Evolutionary conservation across 1,140 invertebrate genomes (phyloP).

Genomic region (Meteorus sp.): DNA sequence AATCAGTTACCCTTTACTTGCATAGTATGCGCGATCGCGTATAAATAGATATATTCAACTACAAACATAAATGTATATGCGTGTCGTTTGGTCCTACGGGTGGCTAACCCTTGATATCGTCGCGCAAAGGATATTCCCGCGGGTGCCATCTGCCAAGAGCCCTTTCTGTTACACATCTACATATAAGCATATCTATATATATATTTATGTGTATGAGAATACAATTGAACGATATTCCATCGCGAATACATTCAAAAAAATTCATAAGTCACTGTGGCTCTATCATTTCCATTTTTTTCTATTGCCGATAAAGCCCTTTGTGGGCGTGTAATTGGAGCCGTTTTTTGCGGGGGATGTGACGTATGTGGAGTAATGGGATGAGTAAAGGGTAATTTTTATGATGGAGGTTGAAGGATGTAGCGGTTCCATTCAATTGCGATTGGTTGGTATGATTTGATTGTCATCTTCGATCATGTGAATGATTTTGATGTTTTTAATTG

Average conservation of each 20-base stretch:
- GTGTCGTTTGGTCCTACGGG: conserved; percentile 6
- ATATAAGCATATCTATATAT: no score
- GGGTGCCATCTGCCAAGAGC: conserved; percentile 51
- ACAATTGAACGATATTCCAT: no score
- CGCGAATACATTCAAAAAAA: conserved; percentile 39
- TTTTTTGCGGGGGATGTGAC: background rate
- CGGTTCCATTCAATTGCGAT: no score
- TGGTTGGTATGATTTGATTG: no score
- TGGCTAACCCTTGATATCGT: conserved; percentile 50
- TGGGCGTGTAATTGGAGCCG: background rate
- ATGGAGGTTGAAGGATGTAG: no score
- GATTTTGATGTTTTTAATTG: no score
- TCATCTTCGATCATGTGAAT: no score
- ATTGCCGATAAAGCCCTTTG: background rate
- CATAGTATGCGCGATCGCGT: conserved; percentile 17
- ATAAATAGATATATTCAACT: no score
- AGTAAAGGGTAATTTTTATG: no score
- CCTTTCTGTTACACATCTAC: conserved; percentile 37
- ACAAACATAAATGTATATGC: no score
- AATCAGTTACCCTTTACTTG: conserved; percentile 54
- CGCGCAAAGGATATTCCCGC: conserved; percentile 46
- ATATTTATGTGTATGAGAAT: no score
- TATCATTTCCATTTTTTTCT: conserved; percentile 24
- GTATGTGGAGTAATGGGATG: no score
- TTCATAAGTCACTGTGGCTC: conserved; percentile 36